Evolutionary conservation across 2,888 invertebrate species (phyloP), one percentile per base, ranked within the genome.

Genomic region (Andrena fulva): DNA sequence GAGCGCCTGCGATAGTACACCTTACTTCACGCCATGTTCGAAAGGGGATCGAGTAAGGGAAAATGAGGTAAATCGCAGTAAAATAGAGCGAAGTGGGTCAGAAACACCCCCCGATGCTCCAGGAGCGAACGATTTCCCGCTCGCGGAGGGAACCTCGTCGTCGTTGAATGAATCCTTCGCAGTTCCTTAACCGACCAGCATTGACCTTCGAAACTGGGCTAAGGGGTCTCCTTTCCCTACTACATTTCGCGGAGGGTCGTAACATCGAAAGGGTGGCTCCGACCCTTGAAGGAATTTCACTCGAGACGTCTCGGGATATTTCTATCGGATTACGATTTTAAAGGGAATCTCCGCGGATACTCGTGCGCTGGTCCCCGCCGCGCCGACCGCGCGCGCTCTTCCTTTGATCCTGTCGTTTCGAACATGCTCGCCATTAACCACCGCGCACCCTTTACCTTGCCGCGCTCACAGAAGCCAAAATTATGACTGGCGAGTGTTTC

Each of bases 161-260:
- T 16, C 16, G 16, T 24, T 84, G 84, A 85, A 86, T 85, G 86
- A 80, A 86, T 75, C 64, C 56, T 67, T 56, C 42, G 10, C 60
- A 63, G 74, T 85, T 87, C 80, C 70, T 78, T 75, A 83, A 73
- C 77, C 75, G 64, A 71, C 70, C 68, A 72, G 85, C 79, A 85
- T 86, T 85, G 86, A 88, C 90, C 85, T 85, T 83, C 77, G 85
- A 68, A 90, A 90, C 86, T 90, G 73, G 90, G 89, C 71, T 86
- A 89, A 89, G 90, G 91, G 91, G 89, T 87, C 88, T 67, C 66
- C 79, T 74, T 69, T 67, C 80, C 81, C 83, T 67, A 70, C 48
- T 70, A 56, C 66, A 64, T 60, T 78, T 79, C 78, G 71, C 76
- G 75, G 82, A 82, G 82, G 85, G 86, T 88, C 85, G 85, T 88